Evolutionary conservation across 1,140 invertebrate genomes (phyloP).

Genomic region (Nilaparvata lugens): DNA sequence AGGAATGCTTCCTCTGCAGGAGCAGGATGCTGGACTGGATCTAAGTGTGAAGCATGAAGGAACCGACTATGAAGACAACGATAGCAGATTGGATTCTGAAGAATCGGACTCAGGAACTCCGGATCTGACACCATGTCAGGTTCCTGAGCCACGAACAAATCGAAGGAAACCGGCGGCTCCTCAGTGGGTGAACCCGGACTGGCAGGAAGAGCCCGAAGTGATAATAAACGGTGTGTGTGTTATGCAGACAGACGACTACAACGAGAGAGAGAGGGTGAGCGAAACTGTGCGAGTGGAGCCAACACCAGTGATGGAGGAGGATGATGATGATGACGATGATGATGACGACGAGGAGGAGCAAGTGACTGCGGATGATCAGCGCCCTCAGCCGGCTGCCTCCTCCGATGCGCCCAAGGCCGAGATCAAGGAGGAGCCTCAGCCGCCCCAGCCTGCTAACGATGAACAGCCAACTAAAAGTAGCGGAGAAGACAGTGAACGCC

Average conservation of each 20-base stretch:
- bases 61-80: slow-evolving; percentile 63
- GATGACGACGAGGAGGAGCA: too few relatives aligned
- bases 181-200: slow-evolving; percentile 93
- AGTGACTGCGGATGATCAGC: too few relatives aligned
- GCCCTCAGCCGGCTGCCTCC: too few relatives aligned
- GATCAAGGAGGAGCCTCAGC: slow-evolving; percentile 5
- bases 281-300: slow-evolving; percentile 63
- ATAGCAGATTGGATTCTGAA: slow-evolving; percentile 67
- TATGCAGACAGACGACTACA: slow-evolving; percentile 69
- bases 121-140: slow-evolving; percentile 25
- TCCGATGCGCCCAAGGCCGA: neutral
- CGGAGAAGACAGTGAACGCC: slow-evolving; percentile 12
- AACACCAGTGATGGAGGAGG: slow-evolving; percentile 50
- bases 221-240: slow-evolving; percentile 89
- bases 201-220: slow-evolving; percentile 71
- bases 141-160: slow-evolving; percentile 30
- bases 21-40: slow-evolving; percentile 68
- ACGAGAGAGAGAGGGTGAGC: slow-evolving; percentile 44
- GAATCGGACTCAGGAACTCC: slow-evolving; percentile 48
- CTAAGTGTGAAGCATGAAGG: slow-evolving; percentile 70
- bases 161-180: slow-evolving; percentile 88
- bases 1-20: slow-evolving; percentile 44
- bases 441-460: neutral
- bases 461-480: slow-evolving; percentile 18
- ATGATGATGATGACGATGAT: slow-evolving; percentile 31